Base-by-base conservation (phyloP, 1,140 invertebrate species). In the Pseudomyrmex sp. region DNA sequence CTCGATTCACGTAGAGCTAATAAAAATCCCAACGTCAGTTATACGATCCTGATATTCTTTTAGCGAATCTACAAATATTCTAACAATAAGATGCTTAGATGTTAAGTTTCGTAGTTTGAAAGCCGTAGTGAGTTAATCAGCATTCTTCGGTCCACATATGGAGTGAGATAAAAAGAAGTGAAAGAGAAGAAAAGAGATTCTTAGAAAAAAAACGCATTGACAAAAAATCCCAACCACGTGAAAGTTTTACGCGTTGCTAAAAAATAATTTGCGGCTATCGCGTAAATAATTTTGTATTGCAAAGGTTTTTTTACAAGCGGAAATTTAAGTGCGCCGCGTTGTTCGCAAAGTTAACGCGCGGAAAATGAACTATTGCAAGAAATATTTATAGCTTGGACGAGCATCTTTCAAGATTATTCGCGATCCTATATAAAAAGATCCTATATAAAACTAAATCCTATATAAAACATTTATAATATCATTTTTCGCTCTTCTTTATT, bases 261-360 rank as follows among this genome's bases (percentile, higher is more conserved):
- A 80, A 80, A 80, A 72, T 80, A 80, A 80, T 80, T 35, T 70
- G 70, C 66, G 76, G 35, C 44, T 66, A 56, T 80, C 54, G 54
- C 54, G 54, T 46, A 70, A 80, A 80, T 80, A 80, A 80, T 80
- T 70, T 80, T 56, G 5, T 35, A 80, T 80, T 66, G 44, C 54
- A 4, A 69, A 72, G 54, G 50, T 80, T 56, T 70, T 70, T 20
- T 44, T 52, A 12, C 46, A 23, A 63, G 73, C 18, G 65, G 63
- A 66, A 44, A 66, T 66, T 15, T 18, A 46, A 3, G 46, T 46
- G n/a, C 26, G 26, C 48, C 48, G 26, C 12, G 35, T 63, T 9
- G 48, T 66, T 44, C 74, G 76, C 59, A 70, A 70, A 80, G 76
- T 59, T 70, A 20, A 20, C 35, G 52, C 65, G 44, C 54, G 46